Evolutionary conservation across 1,140 invertebrate genomes (phyloP).

Genomic region (Phenacoccus solenopsis): DNA sequence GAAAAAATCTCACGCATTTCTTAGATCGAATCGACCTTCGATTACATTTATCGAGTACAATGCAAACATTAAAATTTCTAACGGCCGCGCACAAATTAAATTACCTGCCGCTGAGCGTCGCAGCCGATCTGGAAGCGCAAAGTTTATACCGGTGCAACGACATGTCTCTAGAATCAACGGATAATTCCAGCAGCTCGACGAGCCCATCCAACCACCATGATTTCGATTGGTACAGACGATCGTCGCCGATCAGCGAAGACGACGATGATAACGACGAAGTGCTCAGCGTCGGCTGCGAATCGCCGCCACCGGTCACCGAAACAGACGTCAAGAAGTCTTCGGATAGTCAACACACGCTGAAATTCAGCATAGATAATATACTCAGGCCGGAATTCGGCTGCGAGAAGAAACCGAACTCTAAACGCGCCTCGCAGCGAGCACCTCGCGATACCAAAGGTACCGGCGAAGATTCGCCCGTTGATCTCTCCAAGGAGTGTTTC

Average conservation of each 20-base stretch:
- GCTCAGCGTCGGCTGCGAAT: constrained; percentile 23
- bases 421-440: constrained; percentile 4
- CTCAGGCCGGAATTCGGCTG: constrained; percentile 46
- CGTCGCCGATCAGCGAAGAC: background rate
- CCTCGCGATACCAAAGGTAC: background rate
- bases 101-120: background rate
- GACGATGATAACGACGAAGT: constrained; percentile 22
- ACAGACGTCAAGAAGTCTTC: constrained; percentile 3
- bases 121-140: background rate
- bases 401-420: background rate
- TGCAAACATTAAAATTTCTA: constrained; percentile 1
- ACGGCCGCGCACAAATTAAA: background rate
- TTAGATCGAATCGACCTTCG: too few relatives aligned
- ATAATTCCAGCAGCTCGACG: background rate
- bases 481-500: constrained; percentile 19
- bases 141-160: background rate
- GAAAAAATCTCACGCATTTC: too few relatives aligned
- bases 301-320: background rate
- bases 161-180: background rate
- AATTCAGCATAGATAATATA: constrained; percentile 51
- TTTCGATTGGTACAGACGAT: background rate
- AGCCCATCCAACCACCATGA: background rate
- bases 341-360: constrained; percentile 17
- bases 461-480: constrained; percentile 21
- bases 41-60: background rate